These are phyloP conservation scores for Scartelaos histophorus DNA, from an alignment of 2,113 vertebrate species.

Conservation along the genomic window DNA sequence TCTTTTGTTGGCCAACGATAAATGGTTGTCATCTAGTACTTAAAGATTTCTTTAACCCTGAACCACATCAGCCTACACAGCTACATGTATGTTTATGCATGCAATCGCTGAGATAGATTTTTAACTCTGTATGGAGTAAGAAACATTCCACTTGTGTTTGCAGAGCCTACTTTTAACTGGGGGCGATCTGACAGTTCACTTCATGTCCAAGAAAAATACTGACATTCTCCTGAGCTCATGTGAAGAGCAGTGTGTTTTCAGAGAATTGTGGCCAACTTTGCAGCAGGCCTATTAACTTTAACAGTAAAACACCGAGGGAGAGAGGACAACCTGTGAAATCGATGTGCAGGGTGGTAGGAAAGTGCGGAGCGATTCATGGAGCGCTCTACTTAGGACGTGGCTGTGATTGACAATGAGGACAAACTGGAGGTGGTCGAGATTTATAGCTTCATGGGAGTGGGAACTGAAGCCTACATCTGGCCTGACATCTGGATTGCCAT, in stretches of 20 bases:
- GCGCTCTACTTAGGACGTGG: constrained; percentile 54
- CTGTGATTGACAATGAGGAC: constrained; percentile 63
- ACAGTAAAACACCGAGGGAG: constrained; percentile 56
- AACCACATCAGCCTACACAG: too few species aligned
- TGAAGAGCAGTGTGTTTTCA: constrained; percentile 51
- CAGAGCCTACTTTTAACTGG: constrained; percentile 40
- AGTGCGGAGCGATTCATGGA: constrained; percentile 45
- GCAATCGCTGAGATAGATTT: neutral
- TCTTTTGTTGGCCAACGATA: too few species aligned
- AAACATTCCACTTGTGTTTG: constrained; percentile 59
- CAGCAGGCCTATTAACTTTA: constrained; percentile 65
- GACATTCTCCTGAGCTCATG: constrained; percentile 36
- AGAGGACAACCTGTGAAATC: constrained; percentile 52
- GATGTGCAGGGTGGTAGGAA: constrained; percentile 37
- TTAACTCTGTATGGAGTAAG: constrained; percentile 35
- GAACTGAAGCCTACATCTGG: constrained; percentile 56
- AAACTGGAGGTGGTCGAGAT: constrained; percentile 45
- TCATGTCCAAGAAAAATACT: constrained; percentile 68
- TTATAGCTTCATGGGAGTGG: constrained; percentile 50
- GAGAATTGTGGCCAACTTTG: constrained; percentile 41
- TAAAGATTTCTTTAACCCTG: too few species aligned
- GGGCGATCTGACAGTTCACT: constrained; percentile 36
- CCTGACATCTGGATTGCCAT: constrained; percentile 57
- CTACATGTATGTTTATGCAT: too few species aligned
- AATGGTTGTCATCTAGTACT: too few species aligned